Percentiles rank a stretch among this genome's conserved stretches.
Evolutionary conservation across 1,140 invertebrate species (phyloP).

Genomic region (Ceratina japonica): DNA sequence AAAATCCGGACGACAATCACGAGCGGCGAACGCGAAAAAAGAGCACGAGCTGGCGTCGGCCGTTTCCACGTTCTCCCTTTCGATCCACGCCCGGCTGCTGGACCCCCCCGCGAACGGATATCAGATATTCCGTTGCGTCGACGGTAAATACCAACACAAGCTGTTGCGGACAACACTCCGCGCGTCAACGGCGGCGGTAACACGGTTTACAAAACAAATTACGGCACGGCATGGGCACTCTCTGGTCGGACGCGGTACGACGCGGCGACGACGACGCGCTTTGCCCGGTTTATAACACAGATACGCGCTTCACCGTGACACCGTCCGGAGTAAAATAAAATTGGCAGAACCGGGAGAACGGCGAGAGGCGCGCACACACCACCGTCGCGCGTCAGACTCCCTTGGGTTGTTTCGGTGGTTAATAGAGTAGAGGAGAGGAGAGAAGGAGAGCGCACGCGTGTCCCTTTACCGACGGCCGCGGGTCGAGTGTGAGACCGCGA

Average conservation of each 20-base stretch:
- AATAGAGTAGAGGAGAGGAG: conserved; percentile 55
- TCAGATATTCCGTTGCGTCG: neutral
- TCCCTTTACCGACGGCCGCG: conserved; percentile 64
- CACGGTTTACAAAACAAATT: conserved; percentile 8
- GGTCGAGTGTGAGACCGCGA: conserved; percentile 45
- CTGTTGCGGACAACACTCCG: neutral
- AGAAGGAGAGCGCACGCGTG: conserved; percentile 59
- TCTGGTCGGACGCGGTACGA: neutral
- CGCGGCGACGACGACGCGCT: neutral
- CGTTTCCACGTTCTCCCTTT: neutral
- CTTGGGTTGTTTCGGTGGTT: conserved; percentile 60
- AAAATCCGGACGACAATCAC: conserved; percentile 24
- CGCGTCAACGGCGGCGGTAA: neutral
- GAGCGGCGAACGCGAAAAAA: neutral
- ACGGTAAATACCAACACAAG: neutral
- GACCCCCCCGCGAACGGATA: neutral
- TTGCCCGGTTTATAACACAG: conserved; percentile 28
- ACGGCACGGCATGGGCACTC: conserved; percentile 2
- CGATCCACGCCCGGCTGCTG: conserved; percentile 3
- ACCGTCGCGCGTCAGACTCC: conserved; percentile 51
- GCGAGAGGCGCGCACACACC: conserved; percentile 57
- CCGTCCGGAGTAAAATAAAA: conserved; percentile 50
- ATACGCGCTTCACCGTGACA: conserved; percentile 46
- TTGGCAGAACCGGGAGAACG: conserved; percentile 55
- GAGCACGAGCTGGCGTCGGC: no score